These are phyloP conservation scores for Diploscapter pachys DNA, from an alignment of 1,140 invertebrate species.

Conservation along the genomic window DNA sequence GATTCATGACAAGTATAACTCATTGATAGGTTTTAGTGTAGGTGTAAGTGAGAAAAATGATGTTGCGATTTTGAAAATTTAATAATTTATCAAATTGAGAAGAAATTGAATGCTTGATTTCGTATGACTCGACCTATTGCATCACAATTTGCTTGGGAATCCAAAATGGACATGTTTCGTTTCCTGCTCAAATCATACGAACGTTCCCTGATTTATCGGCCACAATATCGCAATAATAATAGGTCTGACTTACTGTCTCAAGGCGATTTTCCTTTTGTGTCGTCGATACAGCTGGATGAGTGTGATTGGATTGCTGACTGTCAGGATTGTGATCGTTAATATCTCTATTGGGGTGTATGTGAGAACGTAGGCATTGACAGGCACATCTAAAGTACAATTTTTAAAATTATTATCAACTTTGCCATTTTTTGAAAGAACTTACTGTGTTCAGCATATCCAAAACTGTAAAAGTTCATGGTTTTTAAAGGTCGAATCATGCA, in stretches of 20 bases:
- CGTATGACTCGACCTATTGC: too few species aligned
- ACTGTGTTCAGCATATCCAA: slow-evolving; percentile 50
- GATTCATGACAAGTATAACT: too few species aligned
- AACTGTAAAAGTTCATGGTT: slow-evolving; percentile 52
- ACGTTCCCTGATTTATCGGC: too few species aligned
- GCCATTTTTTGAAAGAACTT: slow-evolving; percentile 2
- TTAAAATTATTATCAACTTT: background rate
- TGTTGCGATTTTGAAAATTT: too few species aligned
- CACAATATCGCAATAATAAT: too few species aligned
- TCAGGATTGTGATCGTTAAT: slow-evolving; percentile 49
- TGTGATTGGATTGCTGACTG: slow-evolving; percentile 56
- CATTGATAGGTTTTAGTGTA: too few species aligned
- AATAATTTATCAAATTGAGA: too few species aligned
- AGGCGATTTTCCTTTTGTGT: slow-evolving; percentile 56
- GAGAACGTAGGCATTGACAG: slow-evolving; percentile 42
- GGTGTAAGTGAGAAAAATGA: too few species aligned
- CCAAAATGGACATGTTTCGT: too few species aligned
- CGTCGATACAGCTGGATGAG: slow-evolving; percentile 53
- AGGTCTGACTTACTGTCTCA: slow-evolving; percentile 50
- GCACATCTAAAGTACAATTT: background rate
- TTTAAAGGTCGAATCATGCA: slow-evolving; percentile 51
- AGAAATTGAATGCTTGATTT: too few species aligned
- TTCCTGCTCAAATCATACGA: too few species aligned
- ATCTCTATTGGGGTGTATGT: slow-evolving; percentile 55
- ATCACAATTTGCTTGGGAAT: too few species aligned